Base-by-base conservation (phyloP, 2,113 vertebrate genomes). In the Panthera leo region DNA sequence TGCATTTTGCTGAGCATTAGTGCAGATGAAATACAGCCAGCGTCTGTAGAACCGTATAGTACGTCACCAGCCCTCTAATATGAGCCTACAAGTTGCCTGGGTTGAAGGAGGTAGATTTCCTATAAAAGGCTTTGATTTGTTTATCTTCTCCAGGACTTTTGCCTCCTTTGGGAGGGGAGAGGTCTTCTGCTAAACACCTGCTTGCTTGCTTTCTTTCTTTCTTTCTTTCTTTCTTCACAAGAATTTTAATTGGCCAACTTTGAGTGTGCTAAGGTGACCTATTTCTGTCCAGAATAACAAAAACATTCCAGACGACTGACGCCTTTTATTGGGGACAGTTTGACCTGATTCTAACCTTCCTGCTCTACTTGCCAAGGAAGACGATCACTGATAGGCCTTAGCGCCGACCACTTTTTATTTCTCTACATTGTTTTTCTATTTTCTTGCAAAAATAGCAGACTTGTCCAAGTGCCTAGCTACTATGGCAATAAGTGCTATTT, bases 281-380 rank as follows among this genome's bases (percentile, higher is more conserved):
- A 1, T 96, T 98, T 98, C 93, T 97, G 96, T 48, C 96, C 95
- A 45, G 76, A 65, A 90, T 45, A 14, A 95, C 63, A 89, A 88
- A 85, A 95, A 95, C 73, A 48, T 97, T 98, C 95, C 96, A 95
- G 75, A 94, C 94, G 94, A 96, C 92, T 95, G 94, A 96, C 9
- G 39, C 1, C 13, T 92, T 91, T 85, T 97, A 12, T 0, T 97
- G 88, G 95, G 58, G 78, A 90, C 48, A 95, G 42, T 80, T 85
- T 98, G 97, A 97, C 97, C 97, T 97, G 39, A 36, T 98, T 98
- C 96, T 96, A 82, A 97, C 79, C 90, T 61, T 95, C 19, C n/a
- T 83, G 53, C 73, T 96, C 85, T 88, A 71, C 71, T 97, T 95
- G 93, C 83, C 89, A 95, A 94, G 48, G 36, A 91, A 95, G 42